Conservation (phyloP, 2,888 invertebrate species). For the Liodrosophila aerea region DNA sequence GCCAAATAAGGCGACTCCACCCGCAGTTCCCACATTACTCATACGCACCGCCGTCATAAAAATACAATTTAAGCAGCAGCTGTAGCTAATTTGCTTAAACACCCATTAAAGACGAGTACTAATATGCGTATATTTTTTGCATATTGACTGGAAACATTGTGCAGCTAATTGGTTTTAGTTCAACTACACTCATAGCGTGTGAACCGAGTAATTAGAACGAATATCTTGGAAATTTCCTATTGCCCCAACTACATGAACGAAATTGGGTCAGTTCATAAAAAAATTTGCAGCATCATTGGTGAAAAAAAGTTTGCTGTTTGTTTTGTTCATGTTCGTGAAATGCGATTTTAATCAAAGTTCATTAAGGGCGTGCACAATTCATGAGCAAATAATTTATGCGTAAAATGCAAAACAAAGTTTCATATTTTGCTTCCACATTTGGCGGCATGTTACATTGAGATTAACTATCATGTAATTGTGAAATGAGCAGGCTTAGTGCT, state of each 20-base stretch:
- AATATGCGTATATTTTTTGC: conserved; percentile 1
- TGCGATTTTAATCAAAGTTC: conserved; percentile 59
- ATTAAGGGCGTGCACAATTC: conserved; percentile 59
- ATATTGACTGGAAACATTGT: conserved; percentile 44
- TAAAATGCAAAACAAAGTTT: conserved; percentile 65
- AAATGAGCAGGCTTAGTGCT: conserved; percentile 9
- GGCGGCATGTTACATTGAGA: conserved; percentile 58
- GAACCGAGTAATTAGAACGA: conserved; percentile 48
- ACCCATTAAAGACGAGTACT: conserved; percentile 60
- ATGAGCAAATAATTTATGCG: conserved; percentile 63
- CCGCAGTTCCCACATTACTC: conserved; percentile 64
- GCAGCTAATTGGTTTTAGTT: conserved; percentile 38
- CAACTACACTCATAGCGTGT: conserved; percentile 41
- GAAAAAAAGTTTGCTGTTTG: conserved; percentile 22
- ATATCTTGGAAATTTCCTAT: conserved; percentile 23
- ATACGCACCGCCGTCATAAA: conserved; percentile 40
- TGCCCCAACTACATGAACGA: conserved; percentile 13
- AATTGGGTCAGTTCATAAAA: conserved; percentile 56
- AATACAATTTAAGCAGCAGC: conserved; percentile 50
- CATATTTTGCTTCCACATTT: conserved; percentile 25
- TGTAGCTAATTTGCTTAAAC: conserved; percentile 60
- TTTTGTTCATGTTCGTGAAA: too few species aligned
- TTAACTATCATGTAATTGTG: conserved; percentile 64
- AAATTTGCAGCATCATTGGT: conserved; percentile 65
- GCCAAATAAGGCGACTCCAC: conserved; percentile 17